Evolutionary conservation across 2,113 vertebrate species (phyloP).

Genomic region (Hemiprocne comata): DNA sequence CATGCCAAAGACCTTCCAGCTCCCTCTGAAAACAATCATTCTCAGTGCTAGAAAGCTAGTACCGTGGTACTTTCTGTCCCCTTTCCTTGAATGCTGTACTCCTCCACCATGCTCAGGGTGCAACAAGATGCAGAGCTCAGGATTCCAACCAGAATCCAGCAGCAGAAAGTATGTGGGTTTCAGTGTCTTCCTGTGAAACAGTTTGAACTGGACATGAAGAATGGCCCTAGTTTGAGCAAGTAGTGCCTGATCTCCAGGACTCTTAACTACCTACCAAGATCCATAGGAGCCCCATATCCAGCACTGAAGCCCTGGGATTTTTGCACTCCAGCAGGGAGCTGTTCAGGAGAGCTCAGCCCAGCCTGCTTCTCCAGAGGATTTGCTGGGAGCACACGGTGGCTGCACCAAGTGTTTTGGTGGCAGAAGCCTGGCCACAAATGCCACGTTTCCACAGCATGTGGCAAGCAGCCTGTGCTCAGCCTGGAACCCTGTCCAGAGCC

Average conservation of each 20-base stretch:
- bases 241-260: not conserved
- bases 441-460: rapidly evolving
- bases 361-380: not conserved
- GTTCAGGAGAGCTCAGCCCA: not conserved
- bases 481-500: rapidly evolving
- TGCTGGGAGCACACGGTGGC: rapidly evolving
- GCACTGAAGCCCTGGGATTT: not conserved
- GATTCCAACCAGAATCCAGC: not conserved
- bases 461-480: too few relatives aligned
- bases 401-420: not conserved
- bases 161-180: not conserved
- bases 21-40: not conserved
- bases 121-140: not conserved
- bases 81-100: not conserved
- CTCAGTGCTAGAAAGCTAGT: not conserved
- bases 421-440: not conserved
- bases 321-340: not conserved
- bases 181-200: rapidly evolving
- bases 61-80: not conserved
- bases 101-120: not conserved
- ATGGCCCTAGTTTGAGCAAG: too few relatives aligned
- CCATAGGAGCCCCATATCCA: not conserved
- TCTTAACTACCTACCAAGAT: not conserved
- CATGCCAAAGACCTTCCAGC: not conserved
- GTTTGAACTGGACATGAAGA: not conserved